Percentiles rank a stretch among this genome's conserved stretches.
These are phyloP conservation scores for Cotesia typhae DNA, from an alignment of 1,140 invertebrate species.

Conservation along the genomic window DNA sequence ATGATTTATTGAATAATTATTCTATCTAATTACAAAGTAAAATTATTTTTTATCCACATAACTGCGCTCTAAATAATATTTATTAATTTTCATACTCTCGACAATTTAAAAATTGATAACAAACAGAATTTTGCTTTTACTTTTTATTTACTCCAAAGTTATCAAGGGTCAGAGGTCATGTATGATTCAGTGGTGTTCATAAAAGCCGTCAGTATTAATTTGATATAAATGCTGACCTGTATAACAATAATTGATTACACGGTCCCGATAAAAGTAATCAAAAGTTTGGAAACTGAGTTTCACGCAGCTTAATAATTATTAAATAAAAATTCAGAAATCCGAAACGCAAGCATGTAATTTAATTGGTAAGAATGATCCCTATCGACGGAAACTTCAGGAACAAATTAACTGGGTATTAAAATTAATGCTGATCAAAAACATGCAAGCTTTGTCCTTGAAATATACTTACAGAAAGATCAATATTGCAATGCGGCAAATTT, in stretches of 20 bases:
- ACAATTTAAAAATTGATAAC: no score
- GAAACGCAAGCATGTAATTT: not conserved
- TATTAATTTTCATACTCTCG: no score
- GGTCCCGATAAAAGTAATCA: no score
- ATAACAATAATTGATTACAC: no score
- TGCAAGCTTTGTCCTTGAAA: slow-evolving; percentile 13
- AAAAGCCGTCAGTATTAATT: not conserved
- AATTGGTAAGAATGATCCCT: not conserved
- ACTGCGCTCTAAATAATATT: no score
- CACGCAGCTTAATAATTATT: not conserved
- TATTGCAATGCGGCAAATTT: slow-evolving; percentile 12
- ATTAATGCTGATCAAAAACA: slow-evolving; percentile 1
- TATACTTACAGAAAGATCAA: slow-evolving; percentile 2
- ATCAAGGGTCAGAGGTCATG: not conserved
- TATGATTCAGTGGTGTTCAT: not conserved
- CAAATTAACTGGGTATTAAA: not conserved
- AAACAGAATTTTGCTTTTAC: not conserved
- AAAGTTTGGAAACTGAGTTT: not conserved
- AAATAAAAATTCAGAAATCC: not conserved
- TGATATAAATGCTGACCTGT: no score
- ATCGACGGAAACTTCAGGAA: not conserved
- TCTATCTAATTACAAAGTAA: no score
- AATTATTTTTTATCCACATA: no score
- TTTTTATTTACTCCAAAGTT: not conserved
- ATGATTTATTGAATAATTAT: no score